A percentile compares a stretch with the other conserved stretches of the same genome.
Conservation (phyloP, 92 coral and sea anemone species). For the Blastomussa wellsi region DNA sequence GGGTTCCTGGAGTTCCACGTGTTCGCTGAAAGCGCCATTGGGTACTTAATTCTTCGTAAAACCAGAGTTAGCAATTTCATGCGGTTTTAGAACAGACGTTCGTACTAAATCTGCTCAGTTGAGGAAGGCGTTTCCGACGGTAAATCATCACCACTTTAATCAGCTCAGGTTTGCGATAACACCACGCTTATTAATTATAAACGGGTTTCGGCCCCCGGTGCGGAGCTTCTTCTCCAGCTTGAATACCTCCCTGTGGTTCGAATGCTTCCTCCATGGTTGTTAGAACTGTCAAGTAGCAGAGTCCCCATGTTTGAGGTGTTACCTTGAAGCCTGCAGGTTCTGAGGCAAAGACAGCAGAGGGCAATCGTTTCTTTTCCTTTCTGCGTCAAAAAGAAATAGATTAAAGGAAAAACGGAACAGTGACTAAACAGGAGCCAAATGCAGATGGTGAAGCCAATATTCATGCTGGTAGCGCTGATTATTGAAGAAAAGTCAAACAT, state of each 20-base stretch:
- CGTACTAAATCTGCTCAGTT: neutral
- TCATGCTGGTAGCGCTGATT: neutral
- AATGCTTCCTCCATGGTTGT: constrained; percentile 25
- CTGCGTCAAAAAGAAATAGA: constrained; percentile 64
- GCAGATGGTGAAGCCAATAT: constrained; percentile 39
- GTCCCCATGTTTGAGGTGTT: neutral
- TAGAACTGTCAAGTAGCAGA: constrained; percentile 27
- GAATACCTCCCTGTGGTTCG: constrained; percentile 18
- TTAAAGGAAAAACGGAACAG: constrained; percentile 66
- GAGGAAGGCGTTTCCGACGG: neutral
- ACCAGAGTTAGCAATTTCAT: neutral
- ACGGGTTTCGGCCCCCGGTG: constrained; percentile 23
- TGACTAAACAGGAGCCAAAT: constrained; percentile 57
- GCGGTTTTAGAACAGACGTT: neutral
- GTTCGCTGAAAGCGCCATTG: neutral
- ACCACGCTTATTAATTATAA: neutral
- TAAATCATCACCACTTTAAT: neutral
- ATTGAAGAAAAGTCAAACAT: neutral
- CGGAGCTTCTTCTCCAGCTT: constrained; percentile 29
- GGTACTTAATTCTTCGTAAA: neutral
- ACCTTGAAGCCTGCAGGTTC: constrained; percentile 19
- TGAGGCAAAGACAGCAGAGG: constrained; percentile 11
- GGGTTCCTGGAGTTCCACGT: neutral
- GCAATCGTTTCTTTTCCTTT: constrained; percentile 50
- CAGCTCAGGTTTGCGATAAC: neutral